Evolutionary conservation across 2,888 invertebrate genomes (phyloP), one percentile per base, ranked within the genome.

Genomic region (Zygaena filipendulae): DNA sequence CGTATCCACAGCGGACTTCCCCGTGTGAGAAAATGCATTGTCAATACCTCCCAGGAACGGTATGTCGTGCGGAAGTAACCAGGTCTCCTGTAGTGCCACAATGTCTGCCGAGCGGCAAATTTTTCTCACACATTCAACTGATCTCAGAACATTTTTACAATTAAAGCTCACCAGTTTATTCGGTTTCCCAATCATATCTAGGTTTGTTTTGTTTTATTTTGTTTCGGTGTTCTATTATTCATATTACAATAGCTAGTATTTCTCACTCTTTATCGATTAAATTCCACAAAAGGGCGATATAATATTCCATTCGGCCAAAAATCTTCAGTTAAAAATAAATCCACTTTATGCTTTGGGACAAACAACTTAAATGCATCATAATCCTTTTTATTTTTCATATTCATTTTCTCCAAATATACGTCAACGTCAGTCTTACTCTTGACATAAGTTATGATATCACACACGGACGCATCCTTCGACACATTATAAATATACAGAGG

Each of bases 1-100:
- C 1, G 45, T 45, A 19, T 47, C 46, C 4, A 52, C 40, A 0
- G 47, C 38, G 0, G 49, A 48, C 7, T 27, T 39, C 2, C 45
- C 47, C 0, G 37, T 36, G 20, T 23, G 43, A 0, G 22, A 32
- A 22, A 47, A 52, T 3, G 37, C 28, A 5, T 29, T 14, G 25
- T 44, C 21, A 4, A 50, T 28, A 2, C 21, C 32, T 13, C 36
- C 32, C 2, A 47, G 29, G 6, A 28, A 37, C 1, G 36, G 14
- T 1, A 48, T 11, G 10, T 48, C 43, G 8, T 46, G 33, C 0
- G 42, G 45, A 5, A 45, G 21, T 3, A 47, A 25, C 43, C 47
- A 47, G 0, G 39, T 40, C 12, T 47, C 43, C 11, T 45, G 44
- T 2, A 45, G 33, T 1, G 42, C 41, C n/a, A 44, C 13, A 0